phyloP scores from a whole-genome alignment of 2,113 vertebrate species.

The Bucco capensis region DNA sequence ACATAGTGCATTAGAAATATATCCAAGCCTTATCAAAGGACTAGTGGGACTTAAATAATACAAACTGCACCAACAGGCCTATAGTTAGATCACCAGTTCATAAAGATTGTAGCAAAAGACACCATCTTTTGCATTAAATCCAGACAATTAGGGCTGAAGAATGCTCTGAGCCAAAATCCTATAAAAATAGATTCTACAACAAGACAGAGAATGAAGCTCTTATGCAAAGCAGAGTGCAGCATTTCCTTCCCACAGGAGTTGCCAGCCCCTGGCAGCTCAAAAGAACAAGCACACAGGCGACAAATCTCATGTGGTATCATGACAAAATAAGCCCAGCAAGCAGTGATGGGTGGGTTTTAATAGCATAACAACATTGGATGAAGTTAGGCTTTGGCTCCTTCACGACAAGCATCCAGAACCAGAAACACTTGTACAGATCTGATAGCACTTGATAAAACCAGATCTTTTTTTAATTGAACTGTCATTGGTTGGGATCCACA shows the following conservation, averaged over 20 bases:
- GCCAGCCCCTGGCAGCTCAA: conserved; percentile 33
- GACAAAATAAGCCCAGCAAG: conserved; percentile 28
- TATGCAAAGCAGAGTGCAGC: conserved; percentile 7
- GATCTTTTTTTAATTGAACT: conserved; percentile 31
- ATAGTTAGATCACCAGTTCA: neutral
- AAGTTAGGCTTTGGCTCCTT: neutral
- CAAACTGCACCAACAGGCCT: neutral
- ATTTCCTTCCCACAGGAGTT: conserved; percentile 15
- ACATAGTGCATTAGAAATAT: neutral
- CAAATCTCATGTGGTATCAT: neutral
- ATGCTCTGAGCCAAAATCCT: neutral
- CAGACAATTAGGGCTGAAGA: neutral
- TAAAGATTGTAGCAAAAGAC: neutral
- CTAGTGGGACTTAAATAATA: neutral
- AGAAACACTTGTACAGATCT: conserved; percentile 2
- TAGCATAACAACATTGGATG: neutral
- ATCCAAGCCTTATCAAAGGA: neutral
- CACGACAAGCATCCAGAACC: neutral
- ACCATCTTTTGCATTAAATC: neutral
- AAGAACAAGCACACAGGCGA: conserved; percentile 9
- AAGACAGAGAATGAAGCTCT: neutral
- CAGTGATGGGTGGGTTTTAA: neutral
- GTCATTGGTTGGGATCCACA: neutral
- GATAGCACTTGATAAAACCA: conserved; percentile 11
- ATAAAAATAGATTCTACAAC: conserved; percentile 31